A percentile compares a stretch with the other conserved stretches of the same genome.
These are phyloP conservation scores for Drosophila gaucha DNA, from an alignment of 2,888 invertebrate genomes.

Conservation along the genomic window DNA sequence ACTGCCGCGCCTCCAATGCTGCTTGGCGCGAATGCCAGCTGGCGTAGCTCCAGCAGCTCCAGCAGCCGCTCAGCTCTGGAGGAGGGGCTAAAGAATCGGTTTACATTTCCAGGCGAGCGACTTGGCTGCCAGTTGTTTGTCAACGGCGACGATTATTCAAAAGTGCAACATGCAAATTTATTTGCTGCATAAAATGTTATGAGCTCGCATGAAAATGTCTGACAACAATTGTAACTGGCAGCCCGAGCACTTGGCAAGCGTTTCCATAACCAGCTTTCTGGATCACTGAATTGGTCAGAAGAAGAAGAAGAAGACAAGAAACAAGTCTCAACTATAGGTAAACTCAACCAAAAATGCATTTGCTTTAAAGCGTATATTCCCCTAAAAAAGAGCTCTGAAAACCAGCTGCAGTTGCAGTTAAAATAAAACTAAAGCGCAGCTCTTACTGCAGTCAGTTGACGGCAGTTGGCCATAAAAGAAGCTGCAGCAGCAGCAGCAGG, in stretches of 20 bases:
- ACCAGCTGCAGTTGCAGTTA: slow-evolving; percentile 21
- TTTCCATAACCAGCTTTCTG: background rate
- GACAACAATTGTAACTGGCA: slow-evolving; percentile 73
- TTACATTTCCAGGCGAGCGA: slow-evolving; percentile 65
- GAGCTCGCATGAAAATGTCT: slow-evolving; percentile 79
- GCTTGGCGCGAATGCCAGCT: slow-evolving; percentile 58
- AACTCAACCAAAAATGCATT: slow-evolving; percentile 3
- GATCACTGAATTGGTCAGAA: too few species aligned
- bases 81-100: slow-evolving; percentile 13
- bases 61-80: slow-evolving; percentile 29
- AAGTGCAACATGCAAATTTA: slow-evolving; percentile 80
- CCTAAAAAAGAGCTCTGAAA: background rate
- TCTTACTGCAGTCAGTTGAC: slow-evolving; percentile 11
- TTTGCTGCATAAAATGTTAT: slow-evolving; percentile 78
- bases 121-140: slow-evolving; percentile 78
- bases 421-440: slow-evolving; percentile 5
- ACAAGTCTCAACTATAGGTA: too few species aligned
- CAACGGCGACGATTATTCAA: slow-evolving; percentile 77
- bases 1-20: slow-evolving; percentile 28
- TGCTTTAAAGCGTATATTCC: background rate
- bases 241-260: slow-evolving; percentile 56
- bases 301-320: too few species aligned
- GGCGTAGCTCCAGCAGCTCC: slow-evolving; percentile 46
- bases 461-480: slow-evolving; percentile 17
- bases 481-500: background rate